Percentiles rank a stretch among this genome's conserved stretches.
Evolutionary conservation across 2,113 vertebrate genomes (phyloP).

Genomic region (Bombycilla garrulus): DNA sequence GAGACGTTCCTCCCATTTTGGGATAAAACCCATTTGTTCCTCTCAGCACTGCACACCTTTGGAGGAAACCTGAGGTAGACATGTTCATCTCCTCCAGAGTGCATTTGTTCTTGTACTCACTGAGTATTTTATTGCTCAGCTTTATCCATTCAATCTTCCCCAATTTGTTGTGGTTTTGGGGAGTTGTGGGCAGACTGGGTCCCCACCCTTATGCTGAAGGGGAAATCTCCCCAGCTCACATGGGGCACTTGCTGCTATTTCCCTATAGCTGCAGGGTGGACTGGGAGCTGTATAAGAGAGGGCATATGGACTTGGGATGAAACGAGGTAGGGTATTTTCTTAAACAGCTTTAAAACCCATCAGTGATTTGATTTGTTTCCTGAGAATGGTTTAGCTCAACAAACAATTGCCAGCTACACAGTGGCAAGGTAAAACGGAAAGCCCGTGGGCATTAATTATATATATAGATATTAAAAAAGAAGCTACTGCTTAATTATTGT

Average conservation of each 20-base stretch:
- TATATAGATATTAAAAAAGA: slow-evolving; percentile 79
- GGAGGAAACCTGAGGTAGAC: background rate
- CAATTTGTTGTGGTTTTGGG: background rate
- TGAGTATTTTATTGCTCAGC: background rate
- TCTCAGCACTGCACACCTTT: background rate
- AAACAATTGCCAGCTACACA: slow-evolving; percentile 74
- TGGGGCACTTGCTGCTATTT: background rate
- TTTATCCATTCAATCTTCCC: background rate
- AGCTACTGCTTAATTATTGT: slow-evolving; percentile 84
- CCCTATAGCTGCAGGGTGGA: background rate
- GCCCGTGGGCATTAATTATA: slow-evolving; percentile 80
- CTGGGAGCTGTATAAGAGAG: background rate
- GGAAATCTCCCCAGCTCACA: rapidly evolving
- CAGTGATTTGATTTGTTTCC: slow-evolving; percentile 70
- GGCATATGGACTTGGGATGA: background rate
- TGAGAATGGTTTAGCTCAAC: slow-evolving; percentile 65
- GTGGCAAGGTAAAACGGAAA: slow-evolving; percentile 75
- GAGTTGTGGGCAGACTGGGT: background rate
- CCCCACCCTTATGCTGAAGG: background rate
- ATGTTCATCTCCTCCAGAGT: rapidly evolving
- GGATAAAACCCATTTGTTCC: background rate
- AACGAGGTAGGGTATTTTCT: background rate
- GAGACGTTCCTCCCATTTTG: background rate
- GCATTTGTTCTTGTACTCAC: background rate
- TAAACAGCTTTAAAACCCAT: slow-evolving; percentile 58